Evolutionary conservation across 2,797 vertebrate species (phyloP).

Genomic region (Sarcoramphus papa): DNA sequence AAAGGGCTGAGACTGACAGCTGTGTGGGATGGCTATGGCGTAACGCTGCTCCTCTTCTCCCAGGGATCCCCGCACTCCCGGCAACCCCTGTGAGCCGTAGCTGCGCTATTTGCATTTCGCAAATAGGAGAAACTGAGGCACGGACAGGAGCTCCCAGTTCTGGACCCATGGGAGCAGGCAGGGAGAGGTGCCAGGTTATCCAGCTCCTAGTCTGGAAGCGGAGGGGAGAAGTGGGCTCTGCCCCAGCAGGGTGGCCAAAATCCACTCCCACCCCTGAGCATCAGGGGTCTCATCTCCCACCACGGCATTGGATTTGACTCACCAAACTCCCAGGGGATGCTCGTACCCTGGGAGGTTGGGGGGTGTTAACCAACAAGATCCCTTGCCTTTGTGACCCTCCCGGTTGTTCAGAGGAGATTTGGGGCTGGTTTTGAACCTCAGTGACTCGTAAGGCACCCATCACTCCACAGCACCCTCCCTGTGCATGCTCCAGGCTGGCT

Average conservation of each 20-base stretch:
- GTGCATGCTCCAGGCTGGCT: background rate
- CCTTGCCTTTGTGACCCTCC: background rate
- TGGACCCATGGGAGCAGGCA: background rate
- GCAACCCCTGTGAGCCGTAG: fast-evolving
- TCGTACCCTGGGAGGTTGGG: fast-evolving
- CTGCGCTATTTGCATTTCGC: background rate
- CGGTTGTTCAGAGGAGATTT: background rate
- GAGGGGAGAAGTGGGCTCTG: background rate
- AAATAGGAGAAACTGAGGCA: background rate
- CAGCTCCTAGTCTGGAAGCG: background rate
- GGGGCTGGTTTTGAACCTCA: background rate
- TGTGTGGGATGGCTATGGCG: background rate
- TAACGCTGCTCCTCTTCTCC: background rate
- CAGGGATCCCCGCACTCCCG: background rate
- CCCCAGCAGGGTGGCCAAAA: background rate
- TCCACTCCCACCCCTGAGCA: no score
- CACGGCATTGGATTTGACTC: background rate
- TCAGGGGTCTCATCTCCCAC: background rate
- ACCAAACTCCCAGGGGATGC: background rate
- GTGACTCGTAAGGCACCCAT: fast-evolving
- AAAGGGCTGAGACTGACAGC: background rate
- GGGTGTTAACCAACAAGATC: background rate
- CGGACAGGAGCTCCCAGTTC: background rate
- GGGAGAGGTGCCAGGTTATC: background rate
- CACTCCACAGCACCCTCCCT: background rate